These are phyloP conservation scores for Diorhabda elongata DNA, from an alignment of 1,140 invertebrate species.

Conservation along the genomic window DNA sequence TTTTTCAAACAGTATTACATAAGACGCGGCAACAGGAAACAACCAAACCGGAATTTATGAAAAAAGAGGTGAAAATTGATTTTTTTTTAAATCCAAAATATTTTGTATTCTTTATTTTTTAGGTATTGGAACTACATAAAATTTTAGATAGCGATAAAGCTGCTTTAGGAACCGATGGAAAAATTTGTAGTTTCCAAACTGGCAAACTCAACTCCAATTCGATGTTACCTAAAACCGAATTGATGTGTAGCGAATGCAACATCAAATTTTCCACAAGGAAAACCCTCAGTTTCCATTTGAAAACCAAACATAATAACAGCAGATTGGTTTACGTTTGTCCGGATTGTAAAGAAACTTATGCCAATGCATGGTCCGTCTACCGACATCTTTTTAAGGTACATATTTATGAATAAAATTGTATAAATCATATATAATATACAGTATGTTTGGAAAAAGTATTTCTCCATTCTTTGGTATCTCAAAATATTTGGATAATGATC, in stretches of 20 bases:
- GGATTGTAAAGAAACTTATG: slow-evolving; percentile 63
- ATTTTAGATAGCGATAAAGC: slow-evolving; percentile 52
- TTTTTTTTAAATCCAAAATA: not conserved
- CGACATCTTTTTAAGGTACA: slow-evolving; percentile 50
- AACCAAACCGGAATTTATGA: slow-evolving; percentile 27
- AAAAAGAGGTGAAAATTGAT: slow-evolving; percentile 29
- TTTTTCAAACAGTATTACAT: slow-evolving; percentile 35
- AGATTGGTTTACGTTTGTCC: slow-evolving; percentile 64
- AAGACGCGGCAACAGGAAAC: slow-evolving; percentile 6
- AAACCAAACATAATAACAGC: slow-evolving; percentile 62
- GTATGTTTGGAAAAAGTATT: no score
- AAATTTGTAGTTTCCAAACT: slow-evolving; percentile 47
- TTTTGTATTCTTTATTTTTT: slow-evolving; percentile 27
- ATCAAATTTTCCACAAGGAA: slow-evolving; percentile 65
- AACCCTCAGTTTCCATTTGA: slow-evolving; percentile 64
- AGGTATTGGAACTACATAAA: slow-evolving; percentile 55
- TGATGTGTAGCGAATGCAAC: slow-evolving; percentile 50
- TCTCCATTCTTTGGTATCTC: no score
- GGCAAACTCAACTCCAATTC: slow-evolving; percentile 30
- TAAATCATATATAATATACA: no score
- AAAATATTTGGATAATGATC: no score
- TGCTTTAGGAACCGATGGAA: slow-evolving; percentile 58
- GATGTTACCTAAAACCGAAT: slow-evolving; percentile 41
- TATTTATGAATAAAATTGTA: not conserved
- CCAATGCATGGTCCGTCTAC: slow-evolving; percentile 66